Percentiles rank a stretch among this genome's conserved stretches.
Conservation (phyloP, 2,888 invertebrate genomes). For the Cosmopolites sordidus region DNA sequence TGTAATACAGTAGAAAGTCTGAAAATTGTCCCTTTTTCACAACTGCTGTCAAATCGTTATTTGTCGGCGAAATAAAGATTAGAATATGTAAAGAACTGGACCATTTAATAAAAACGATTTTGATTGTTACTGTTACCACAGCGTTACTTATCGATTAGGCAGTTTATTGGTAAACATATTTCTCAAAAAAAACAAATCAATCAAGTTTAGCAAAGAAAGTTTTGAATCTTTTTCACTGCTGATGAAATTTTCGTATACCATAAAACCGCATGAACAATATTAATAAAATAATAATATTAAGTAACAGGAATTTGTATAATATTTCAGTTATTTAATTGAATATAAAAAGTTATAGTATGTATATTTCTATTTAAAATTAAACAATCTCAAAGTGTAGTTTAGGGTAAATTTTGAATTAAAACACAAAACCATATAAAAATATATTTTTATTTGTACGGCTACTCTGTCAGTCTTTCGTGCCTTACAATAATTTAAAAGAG, state of each 20-base stretch:
- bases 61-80: too few relatives aligned
- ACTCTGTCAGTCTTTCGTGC: slow-evolving; percentile 24
- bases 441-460: slow-evolving; percentile 19
- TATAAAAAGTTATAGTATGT: not conserved
- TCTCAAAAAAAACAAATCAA: not conserved
- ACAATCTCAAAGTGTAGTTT: not conserved
- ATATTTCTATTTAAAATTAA: not conserved
- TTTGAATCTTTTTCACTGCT: not conserved
- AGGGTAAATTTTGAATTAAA: not conserved
- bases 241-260: not conserved
- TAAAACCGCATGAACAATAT: not conserved
- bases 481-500: slow-evolving; percentile 15
- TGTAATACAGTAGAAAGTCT: too few relatives aligned
- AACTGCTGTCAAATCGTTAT: too few relatives aligned
- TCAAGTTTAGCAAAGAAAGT: not conserved
- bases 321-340: too few relatives aligned
- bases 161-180: not conserved
- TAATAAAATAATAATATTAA: not conserved
- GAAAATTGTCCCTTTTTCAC: too few relatives aligned
- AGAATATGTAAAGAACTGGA: too few relatives aligned
- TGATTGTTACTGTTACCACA: not conserved
- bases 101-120: not conserved
- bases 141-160: not conserved
- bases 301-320: not conserved
- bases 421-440: not conserved